Evolutionary conservation across 1,140 invertebrate genomes (phyloP), one percentile per base, ranked within the genome.

Genomic region (Cydia splendana): DNA sequence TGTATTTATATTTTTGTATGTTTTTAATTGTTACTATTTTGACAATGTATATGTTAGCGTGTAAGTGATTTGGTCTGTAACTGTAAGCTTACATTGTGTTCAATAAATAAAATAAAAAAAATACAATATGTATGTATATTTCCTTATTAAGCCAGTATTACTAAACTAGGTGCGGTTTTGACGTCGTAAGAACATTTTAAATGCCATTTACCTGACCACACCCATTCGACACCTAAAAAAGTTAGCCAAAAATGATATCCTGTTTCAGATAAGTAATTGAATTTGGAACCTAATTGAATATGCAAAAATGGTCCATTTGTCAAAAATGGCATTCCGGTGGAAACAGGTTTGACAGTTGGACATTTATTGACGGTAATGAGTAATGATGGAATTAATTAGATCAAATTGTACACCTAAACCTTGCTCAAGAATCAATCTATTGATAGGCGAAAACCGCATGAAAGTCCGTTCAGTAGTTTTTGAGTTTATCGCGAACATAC

Each of bases 171-270:
- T 69, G 28, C 4, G 65, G 24, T 15, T 20, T 12, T 67, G 65
- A 69, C 65, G 65, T 69, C 0, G 12, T 28, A 28, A 10, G 6
- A 28, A 34, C 13, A 28, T 15, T 69, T 34, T 30, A 69, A n/a
- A 69, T 69, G 28, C n/a, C 28, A 69, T 69, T 69, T 30, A 15
- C 5, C 5, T 69, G 28, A 69, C 65, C 13, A 69, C 65, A 30
- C 65, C 65, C 28, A 69, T 69, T 38, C 4, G 65, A 30, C 65
- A 30, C 7, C 15, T 65, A 28, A 30, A 34, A 30, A 30, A 30
- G 51, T 53, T 53, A 4, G n/a, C 51, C n/a, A 18, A n/a, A n/a
- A 65, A 30, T 30, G 12, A 65, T 65, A 13, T 65, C 20, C 20
- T 65, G 62, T 13, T 10, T 24, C 20, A 53, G n/a, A 6, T 53